Percentiles rank a stretch among this genome's conserved stretches.
These are phyloP conservation scores for Ennomos fuscantarius DNA, from an alignment of 2,888 invertebrate species.

Conservation along the genomic window DNA sequence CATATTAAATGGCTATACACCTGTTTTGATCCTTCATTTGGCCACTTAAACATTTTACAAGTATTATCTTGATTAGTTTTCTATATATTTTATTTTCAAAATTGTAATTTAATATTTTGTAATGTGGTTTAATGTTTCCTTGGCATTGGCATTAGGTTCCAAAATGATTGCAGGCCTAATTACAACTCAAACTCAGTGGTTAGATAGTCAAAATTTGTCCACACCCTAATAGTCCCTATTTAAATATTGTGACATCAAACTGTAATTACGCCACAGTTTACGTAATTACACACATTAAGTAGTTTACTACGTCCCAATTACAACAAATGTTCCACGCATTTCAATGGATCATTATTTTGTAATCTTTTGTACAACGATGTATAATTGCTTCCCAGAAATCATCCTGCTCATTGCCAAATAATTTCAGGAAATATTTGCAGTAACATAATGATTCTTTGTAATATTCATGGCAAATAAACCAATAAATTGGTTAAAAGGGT, in stretches of 20 bases:
- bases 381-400: conserved; percentile 37
- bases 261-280: conserved; percentile 41
- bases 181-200: neutral
- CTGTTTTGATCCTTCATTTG: neutral
- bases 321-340: conserved; percentile 33
- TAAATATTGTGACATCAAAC: conserved; percentile 29
- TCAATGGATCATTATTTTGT: conserved; percentile 48
- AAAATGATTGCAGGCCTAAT: neutral
- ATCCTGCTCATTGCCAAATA: conserved; percentile 25
- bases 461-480: conserved; percentile 21
- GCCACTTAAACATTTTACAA: neutral
- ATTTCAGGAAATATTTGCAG: conserved; percentile 20
- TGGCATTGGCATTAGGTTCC: neutral
- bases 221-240: conserved; percentile 4
- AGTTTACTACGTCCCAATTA: conserved; percentile 47
- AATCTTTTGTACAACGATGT: conserved; percentile 38
- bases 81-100: neutral
- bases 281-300: conserved; percentile 45
- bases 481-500: conserved; percentile 27
- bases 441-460: conserved; percentile 11
- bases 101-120: too few relatives aligned
- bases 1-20: conserved; percentile 3
- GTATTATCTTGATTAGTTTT: neutral
- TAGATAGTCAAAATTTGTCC: neutral
- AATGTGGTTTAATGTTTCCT: too few relatives aligned